Evolutionary conservation across 2,113 vertebrate species (phyloP).

Genomic region (Choloepus hoffmanni): DNA sequence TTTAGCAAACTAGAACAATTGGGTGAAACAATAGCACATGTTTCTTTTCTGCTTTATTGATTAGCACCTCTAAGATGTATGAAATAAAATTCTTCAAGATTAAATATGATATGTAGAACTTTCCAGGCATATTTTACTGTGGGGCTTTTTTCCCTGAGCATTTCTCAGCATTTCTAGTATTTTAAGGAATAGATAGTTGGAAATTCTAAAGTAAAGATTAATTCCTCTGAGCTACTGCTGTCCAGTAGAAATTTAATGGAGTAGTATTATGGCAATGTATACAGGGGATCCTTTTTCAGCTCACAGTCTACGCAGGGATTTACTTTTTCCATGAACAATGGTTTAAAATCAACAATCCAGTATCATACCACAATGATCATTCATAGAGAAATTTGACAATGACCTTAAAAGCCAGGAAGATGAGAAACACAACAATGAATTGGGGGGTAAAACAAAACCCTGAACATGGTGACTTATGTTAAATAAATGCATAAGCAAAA

Average conservation of each 20-base stretch:
- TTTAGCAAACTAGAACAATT: neutral
- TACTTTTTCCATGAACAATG: neutral
- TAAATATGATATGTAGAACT: neutral
- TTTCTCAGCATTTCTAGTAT: neutral
- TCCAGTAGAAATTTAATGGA: neutral
- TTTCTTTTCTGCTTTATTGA: conserved; percentile 38
- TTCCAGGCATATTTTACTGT: conserved; percentile 34
- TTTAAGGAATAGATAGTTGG: neutral
- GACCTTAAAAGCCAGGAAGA: neutral
- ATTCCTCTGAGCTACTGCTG: neutral
- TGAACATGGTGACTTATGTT: neutral
- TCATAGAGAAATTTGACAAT: neutral
- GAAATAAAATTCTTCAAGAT: neutral
- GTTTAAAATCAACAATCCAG: neutral
- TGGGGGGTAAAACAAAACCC: neutral
- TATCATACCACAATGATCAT: neutral
- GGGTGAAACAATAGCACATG: neutral
- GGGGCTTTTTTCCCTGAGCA: neutral
- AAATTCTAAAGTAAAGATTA: neutral
- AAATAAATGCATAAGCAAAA: neutral
- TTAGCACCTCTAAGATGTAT: neutral
- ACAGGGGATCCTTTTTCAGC: neutral
- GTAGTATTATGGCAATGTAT: neutral
- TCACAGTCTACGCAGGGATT: conserved; percentile 11
- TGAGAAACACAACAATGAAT: neutral